Evolutionary conservation across 1,140 invertebrate genomes (phyloP).

Genomic region (Trichoplusia ni): DNA sequence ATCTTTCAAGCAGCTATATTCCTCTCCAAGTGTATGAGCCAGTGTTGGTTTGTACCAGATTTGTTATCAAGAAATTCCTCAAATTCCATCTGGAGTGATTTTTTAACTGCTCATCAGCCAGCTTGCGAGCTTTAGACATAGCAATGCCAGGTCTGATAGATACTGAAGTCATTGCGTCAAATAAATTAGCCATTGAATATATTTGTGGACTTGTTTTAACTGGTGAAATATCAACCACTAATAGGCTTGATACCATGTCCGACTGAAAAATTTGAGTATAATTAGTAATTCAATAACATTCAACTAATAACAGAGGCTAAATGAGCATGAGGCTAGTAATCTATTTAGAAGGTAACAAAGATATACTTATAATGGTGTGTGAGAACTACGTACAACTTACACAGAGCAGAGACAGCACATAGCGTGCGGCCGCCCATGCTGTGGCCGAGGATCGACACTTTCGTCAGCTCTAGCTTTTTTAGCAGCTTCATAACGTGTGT

Average conservation of each 20-base stretch:
- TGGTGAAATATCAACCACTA: conserved; percentile 94
- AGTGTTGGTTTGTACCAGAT: conserved; percentile 85
- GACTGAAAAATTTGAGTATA: conserved; percentile 84
- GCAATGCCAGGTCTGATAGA: conserved; percentile 82
- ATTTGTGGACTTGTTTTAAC: conserved; percentile 85
- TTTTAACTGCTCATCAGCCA: conserved; percentile 80
- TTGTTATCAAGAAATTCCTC: conserved; percentile 89
- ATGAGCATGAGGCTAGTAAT: not conserved
- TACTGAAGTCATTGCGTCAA: conserved; percentile 85
- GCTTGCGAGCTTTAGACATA: conserved; percentile 86
- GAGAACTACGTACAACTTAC: conserved; percentile 66
- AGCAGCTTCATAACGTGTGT: conserved; percentile 87
- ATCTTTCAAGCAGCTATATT: conserved; percentile 87
- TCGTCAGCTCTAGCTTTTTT: conserved; percentile 84
- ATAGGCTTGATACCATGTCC: conserved; percentile 88
- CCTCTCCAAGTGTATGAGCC: conserved; percentile 86
- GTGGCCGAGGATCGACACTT: conserved; percentile 91
- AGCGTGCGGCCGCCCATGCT: conserved; percentile 94
- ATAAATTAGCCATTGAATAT: conserved; percentile 83
- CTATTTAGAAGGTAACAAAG: not conserved
- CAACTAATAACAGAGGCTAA: no score
- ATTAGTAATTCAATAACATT: not conserved
- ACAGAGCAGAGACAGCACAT: conserved; percentile 90
- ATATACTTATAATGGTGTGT: not conserved
- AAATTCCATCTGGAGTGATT: conserved; percentile 68